Evolutionary conservation across 1,140 invertebrate species (phyloP), one percentile per base, ranked within the genome.

Genomic region (Ruditapes philippinarum): DNA sequence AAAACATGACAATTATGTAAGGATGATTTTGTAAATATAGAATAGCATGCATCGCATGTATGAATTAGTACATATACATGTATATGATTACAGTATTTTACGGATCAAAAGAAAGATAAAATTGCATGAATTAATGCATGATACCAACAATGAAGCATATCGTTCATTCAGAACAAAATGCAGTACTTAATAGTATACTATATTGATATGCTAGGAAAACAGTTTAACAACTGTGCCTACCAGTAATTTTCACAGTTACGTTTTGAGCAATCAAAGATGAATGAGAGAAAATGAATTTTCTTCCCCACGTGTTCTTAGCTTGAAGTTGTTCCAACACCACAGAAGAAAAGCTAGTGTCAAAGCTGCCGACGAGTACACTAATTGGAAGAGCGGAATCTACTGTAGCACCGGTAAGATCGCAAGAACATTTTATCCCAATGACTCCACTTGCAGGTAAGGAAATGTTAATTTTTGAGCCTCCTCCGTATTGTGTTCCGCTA

Each of bases 391-490:
- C 36, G 49, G 85, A 79, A 51, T 38, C 33, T 28, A 88, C 40
- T 36, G 31, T 54, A 88, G 76, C 85, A 79, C 85, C 85, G 9
- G 85, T 68, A 5, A 80, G 25, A 80, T 88, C 85, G 45, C 85
- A 88, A 3, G 28, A 57, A 49, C 74, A 79, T 51, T 65, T 79
- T 11, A 88, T 49, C 28, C 74, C 85, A 0, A 80, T 9, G 5
- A 78, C 45, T 33, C 73, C 76, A 54, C 54, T 79, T 28, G 42
- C 60, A 28, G 31, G 36, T 14, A 88, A 65, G 19, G 76, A 33
- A 31, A 88, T 28, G 25, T 62, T 88, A 2, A 88, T 22, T 22
- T 9, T 80, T n/a, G 85, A 49, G 9, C 82, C 82, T 7, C 25
- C 49, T 33, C 33, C 1, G 31, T 70, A 70, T 54, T 73, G 62